A percentile compares a stretch with the other conserved stretches of the same genome.
phyloP scores from a whole-genome alignment of 2,888 invertebrate genomes.

The Callinectes sapidus region DNA sequence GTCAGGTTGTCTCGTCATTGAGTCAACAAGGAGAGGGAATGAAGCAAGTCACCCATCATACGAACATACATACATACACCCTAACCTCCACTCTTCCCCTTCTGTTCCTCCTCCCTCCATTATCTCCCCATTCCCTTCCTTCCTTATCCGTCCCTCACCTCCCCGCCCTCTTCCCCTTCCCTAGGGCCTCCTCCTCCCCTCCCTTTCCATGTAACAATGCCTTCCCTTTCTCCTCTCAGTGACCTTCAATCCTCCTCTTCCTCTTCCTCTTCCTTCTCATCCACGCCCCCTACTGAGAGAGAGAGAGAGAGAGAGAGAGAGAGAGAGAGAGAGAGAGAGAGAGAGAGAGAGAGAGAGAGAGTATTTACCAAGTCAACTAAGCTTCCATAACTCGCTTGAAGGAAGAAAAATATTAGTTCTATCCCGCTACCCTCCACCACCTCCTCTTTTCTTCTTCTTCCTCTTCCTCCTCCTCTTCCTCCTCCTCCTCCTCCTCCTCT shows the following conservation, averaged over 20 bases:
- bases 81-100: background rate
- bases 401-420: too few species aligned
- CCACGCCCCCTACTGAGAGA: background rate
- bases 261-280: slow-evolving; percentile 9
- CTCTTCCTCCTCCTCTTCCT: slow-evolving; percentile 16
- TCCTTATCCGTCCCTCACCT: background rate
- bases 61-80: background rate
- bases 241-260: background rate
- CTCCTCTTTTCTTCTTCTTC: background rate
- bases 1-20: background rate
- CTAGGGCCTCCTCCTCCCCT: background rate
- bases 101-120: background rate
- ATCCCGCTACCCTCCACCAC: background rate
- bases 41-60: background rate
- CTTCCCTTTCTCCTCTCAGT: background rate
- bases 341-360: slow-evolving; percentile 5
- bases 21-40: background rate
- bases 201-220: background rate
- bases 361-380: background rate
- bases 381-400: background rate
- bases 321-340: slow-evolving; percentile 25
- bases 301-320: slow-evolving; percentile 23
- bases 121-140: background rate
- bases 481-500: slow-evolving; percentile 4
- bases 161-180: background rate